Evolutionary conservation across 2,113 vertebrate species (phyloP).

Genomic region (Passer domesticus): DNA sequence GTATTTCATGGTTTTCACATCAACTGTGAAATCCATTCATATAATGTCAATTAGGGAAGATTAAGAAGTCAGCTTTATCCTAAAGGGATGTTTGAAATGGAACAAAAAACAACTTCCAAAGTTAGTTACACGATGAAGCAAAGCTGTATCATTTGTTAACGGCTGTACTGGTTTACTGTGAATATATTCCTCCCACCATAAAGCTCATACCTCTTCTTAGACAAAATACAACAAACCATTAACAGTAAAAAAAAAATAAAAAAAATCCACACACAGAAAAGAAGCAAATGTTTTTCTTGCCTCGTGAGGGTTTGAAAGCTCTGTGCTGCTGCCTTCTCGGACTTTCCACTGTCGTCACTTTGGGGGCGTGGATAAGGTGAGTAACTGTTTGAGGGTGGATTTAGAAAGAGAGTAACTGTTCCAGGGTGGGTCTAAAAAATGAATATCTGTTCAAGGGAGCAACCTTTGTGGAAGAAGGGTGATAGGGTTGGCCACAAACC

Average conservation of each 20-base stretch:
- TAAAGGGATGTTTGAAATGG: background rate
- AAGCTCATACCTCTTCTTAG: slow-evolving; percentile 15
- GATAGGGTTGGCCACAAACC: background rate
- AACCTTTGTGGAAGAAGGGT: slow-evolving; percentile 1
- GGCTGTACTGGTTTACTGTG: background rate
- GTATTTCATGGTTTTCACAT: background rate
- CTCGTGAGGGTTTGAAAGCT: slow-evolving; percentile 39
- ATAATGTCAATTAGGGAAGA: background rate
- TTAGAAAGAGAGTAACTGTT: slow-evolving; percentile 67
- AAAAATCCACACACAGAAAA: slow-evolving; percentile 43
- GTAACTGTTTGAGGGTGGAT: slow-evolving; percentile 40
- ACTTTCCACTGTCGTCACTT: slow-evolving; percentile 70
- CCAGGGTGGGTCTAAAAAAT: slow-evolving; percentile 49
- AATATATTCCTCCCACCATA: slow-evolving; percentile 42
- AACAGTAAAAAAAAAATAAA: background rate
- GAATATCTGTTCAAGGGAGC: slow-evolving; percentile 21
- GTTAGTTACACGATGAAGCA: slow-evolving; percentile 16
- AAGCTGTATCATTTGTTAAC: background rate
- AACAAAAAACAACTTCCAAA: background rate
- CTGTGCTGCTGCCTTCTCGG: slow-evolving; percentile 49
- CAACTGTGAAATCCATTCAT: background rate
- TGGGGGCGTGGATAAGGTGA: slow-evolving; percentile 68
- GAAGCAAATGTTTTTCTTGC: slow-evolving; percentile 51
- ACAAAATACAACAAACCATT: slow-evolving; percentile 46
- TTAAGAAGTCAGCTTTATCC: background rate